These are phyloP conservation scores for Holothuria glaberrima DNA, from an alignment of 35 echinoderm and acorn worm genomes.

Conservation along the genomic window DNA sequence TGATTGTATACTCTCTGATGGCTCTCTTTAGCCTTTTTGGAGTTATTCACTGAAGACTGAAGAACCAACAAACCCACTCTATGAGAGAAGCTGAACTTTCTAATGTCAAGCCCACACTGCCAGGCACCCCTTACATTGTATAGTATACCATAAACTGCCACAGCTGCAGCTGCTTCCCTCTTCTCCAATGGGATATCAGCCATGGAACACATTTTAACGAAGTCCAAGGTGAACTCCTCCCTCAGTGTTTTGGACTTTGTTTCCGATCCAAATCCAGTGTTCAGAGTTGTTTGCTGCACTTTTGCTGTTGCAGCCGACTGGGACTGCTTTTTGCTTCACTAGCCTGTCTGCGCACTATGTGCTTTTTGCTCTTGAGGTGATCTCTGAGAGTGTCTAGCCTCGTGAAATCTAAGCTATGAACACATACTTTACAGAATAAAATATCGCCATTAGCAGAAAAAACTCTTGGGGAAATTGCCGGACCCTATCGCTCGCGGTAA, in stretches of 20 bases:
- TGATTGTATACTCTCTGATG: too few species aligned
- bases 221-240: not conserved
- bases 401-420: not conserved
- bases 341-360: not conserved
- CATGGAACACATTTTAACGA: not conserved
- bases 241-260: not conserved
- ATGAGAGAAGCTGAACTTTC: too few species aligned
- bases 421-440: slow-evolving; percentile 53
- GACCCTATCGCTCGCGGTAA: slow-evolving; percentile 30
- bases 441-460: slow-evolving; percentile 35
- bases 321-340: not conserved
- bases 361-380: not conserved
- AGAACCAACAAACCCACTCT: too few species aligned
- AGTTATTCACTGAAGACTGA: too few species aligned
- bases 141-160: too few species aligned
- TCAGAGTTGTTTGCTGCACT: slow-evolving; percentile 17
- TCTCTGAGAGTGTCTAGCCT: slow-evolving; percentile 5
- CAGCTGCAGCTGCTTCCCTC: too few species aligned
- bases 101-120: too few species aligned
- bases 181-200: slow-evolving; percentile 22
- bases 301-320: not conserved
- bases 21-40: too few species aligned
- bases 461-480: slow-evolving; percentile 44
- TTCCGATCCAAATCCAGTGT: not conserved
- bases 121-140: too few species aligned